These are phyloP conservation scores for Drosophila neoperkinsi DNA, from an alignment of 2,888 invertebrate species.

Conservation along the genomic window DNA sequence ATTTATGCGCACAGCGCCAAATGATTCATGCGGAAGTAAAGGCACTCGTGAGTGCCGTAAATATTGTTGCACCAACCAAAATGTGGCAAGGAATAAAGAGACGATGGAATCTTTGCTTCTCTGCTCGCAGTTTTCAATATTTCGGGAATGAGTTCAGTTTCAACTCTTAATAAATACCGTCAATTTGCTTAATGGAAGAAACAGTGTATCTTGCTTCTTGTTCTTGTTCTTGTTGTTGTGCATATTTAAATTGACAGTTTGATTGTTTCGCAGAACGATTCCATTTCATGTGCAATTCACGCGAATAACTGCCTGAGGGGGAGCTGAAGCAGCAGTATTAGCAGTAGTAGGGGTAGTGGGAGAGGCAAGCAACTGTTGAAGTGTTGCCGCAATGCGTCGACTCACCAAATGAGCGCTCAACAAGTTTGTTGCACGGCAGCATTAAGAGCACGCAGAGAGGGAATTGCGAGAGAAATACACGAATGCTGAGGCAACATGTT, in stretches of 20 bases:
- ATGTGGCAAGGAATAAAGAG: not conserved
- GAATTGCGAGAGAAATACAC: not conserved
- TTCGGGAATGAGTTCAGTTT: slow-evolving; percentile 14
- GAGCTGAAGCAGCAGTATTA: not conserved
- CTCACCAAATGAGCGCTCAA: slow-evolving; percentile 74
- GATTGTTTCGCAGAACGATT: slow-evolving; percentile 68
- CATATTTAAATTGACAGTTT: slow-evolving; percentile 76
- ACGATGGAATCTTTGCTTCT: slow-evolving; percentile 30
- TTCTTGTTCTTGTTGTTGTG: slow-evolving; percentile 27
- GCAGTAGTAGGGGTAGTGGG: not conserved
- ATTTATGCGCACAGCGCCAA: slow-evolving; percentile 64
- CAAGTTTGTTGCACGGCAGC: slow-evolving; percentile 68
- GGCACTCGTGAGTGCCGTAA: slow-evolving; percentile 75
- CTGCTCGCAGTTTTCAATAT: slow-evolving; percentile 41
- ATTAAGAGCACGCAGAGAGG: not conserved
- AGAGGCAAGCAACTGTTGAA: slow-evolving; percentile 69
- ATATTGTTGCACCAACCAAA: slow-evolving; percentile 58
- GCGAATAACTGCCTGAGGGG: slow-evolving; percentile 8
- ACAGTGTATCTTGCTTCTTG: slow-evolving; percentile 1
- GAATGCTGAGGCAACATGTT: slow-evolving; percentile 56
- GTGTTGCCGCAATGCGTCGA: slow-evolving; percentile 58
- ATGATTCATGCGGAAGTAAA: slow-evolving; percentile 79
- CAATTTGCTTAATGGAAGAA: slow-evolving; percentile 11
- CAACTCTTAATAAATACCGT: slow-evolving; percentile 5
- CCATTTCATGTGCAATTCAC: slow-evolving; percentile 67